phyloP scores from a whole-genome alignment of 2,113 vertebrate species.

The Hydrochoerus hydrochaeris region DNA sequence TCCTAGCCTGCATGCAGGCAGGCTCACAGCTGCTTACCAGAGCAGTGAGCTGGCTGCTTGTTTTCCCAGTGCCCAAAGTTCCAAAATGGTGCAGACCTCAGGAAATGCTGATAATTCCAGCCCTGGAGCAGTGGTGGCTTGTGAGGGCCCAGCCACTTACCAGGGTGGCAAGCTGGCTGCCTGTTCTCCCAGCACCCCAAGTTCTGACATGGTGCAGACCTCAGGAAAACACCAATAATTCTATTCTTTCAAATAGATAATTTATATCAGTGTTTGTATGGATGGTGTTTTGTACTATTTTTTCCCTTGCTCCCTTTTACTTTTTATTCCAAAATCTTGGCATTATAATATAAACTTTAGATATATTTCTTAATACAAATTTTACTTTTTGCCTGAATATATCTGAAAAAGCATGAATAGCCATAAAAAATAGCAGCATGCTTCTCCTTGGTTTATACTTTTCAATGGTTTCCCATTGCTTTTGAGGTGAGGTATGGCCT shows the following conservation, averaged over 20 bases:
- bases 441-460: background rate
- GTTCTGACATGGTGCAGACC: too few species aligned
- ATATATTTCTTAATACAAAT: background rate
- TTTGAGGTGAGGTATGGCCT: background rate
- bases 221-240: too few species aligned
- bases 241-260: background rate
- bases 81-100: too few species aligned
- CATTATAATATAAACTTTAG: conserved; percentile 1
- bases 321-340: background rate
- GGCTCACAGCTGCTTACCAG: too few species aligned
- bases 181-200: too few species aligned
- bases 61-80: too few species aligned
- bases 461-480: background rate
- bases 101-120: too few species aligned
- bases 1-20: too few species aligned
- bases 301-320: background rate
- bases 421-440: background rate
- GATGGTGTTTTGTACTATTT: background rate
- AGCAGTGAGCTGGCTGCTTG: too few species aligned
- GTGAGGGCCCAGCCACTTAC: too few species aligned
- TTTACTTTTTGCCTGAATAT: background rate
- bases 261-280: background rate
- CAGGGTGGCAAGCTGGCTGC: too few species aligned
- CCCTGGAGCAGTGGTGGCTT: too few species aligned
- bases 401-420: background rate